Conservation (phyloP, 1,140 invertebrate species). For the Yoshiicerus persimilis region DNA sequence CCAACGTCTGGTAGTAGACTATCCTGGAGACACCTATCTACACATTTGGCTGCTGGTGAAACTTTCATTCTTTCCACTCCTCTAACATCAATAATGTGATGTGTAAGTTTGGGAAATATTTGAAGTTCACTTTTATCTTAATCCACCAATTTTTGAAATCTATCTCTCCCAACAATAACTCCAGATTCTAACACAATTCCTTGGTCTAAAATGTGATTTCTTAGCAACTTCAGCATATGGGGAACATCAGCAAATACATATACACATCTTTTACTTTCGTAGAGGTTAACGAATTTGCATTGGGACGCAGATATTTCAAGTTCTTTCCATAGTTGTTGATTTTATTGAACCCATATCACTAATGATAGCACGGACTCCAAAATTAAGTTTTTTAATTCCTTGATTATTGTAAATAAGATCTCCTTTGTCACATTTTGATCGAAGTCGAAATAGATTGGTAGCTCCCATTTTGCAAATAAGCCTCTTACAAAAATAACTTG, state of each 20-base stretch:
- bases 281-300: no score
- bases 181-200: neutral
- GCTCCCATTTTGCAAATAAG: neutral
- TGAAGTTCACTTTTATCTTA: neutral
- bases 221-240: neutral
- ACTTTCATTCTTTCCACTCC: neutral
- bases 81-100: neutral
- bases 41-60: neutral
- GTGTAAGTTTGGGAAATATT: neutral
- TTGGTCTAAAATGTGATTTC: neutral
- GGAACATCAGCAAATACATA: neutral
- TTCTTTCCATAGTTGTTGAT: neutral
- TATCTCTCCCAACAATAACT: neutral
- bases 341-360: neutral
- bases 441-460: neutral
- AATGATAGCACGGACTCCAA: neutral
- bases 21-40: no score
- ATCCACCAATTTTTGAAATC: neutral
- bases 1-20: no score
- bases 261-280: neutral
- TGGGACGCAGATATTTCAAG: neutral
- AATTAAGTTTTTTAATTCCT: neutral
- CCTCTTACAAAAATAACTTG: neutral
- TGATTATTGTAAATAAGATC: neutral
- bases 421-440: neutral